phyloP scores from a whole-genome alignment of 2,797 vertebrate species.

The Artibeus lituratus region DNA sequence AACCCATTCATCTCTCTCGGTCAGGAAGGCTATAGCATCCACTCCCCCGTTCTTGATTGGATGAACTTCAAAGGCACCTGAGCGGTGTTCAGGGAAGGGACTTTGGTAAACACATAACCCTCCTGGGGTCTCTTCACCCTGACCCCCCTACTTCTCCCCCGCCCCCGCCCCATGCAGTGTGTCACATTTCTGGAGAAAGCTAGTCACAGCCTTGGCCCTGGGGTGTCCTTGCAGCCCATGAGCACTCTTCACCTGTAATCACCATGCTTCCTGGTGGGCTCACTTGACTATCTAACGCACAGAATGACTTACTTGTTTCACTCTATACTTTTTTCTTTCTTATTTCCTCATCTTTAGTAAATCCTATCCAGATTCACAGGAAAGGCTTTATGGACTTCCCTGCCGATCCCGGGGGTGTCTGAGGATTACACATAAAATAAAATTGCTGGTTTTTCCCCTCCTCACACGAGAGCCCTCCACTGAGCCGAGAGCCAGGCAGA shows the following conservation, averaged over 20 bases:
- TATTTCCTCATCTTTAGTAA: constrained; percentile 70
- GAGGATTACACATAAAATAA: constrained; percentile 77
- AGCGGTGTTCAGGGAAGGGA: accelerated
- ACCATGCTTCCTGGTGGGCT: constrained; percentile 42
- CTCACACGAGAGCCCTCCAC: constrained; percentile 77
- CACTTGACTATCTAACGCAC: constrained; percentile 12
- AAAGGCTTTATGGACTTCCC: constrained; percentile 27
- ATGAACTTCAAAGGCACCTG: background rate
- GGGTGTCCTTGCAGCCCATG: constrained; percentile 52
- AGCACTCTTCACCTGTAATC: constrained; percentile 72
- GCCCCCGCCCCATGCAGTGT: background rate
- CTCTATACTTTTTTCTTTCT: constrained; percentile 28
- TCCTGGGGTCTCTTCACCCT: accelerated
- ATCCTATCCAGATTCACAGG: constrained; percentile 69
- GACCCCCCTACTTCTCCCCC: background rate
- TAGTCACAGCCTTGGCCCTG: constrained; percentile 32
- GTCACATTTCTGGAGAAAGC: constrained; percentile 48
- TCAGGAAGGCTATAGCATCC: background rate
- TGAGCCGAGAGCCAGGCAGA: constrained; percentile 68
- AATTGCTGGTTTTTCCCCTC: constrained; percentile 47
- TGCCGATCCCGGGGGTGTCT: background rate
- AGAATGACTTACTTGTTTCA: background rate
- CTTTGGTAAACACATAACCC: background rate
- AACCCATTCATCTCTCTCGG: background rate
- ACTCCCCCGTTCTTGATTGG: background rate